These are phyloP conservation scores for Rhizoglyphus robini DNA, from an alignment of 1,140 invertebrate species.

Conservation along the genomic window DNA sequence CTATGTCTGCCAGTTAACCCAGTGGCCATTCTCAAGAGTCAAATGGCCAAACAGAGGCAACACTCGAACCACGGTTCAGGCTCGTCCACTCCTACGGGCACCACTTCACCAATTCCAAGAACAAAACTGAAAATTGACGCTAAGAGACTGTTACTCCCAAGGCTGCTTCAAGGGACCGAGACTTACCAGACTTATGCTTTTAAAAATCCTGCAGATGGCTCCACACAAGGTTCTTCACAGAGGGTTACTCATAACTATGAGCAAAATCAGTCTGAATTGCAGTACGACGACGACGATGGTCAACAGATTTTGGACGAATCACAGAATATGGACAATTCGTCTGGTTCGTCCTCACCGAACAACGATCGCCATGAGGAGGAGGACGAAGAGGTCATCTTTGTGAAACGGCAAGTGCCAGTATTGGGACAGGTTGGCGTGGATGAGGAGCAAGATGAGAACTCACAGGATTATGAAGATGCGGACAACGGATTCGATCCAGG, in stretches of 20 bases:
- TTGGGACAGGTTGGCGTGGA: not conserved
- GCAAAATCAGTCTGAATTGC: not conserved
- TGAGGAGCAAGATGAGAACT: not conserved
- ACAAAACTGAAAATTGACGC: not conserved
- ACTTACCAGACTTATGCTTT: not conserved
- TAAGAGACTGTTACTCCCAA: not conserved
- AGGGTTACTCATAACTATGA: not conserved
- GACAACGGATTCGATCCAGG: not conserved
- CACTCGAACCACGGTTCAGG: not conserved
- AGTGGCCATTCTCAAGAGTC: slow-evolving; percentile 5
- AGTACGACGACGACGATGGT: not conserved
- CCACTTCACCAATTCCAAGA: not conserved
- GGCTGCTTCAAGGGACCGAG: slow-evolving; percentile 3
- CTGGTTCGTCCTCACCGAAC: not conserved
- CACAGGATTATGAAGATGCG: not conserved
- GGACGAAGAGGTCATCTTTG: not conserved
- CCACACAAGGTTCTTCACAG: not conserved
- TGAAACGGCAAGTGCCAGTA: not conserved
- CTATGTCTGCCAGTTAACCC: not conserved
- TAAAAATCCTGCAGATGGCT: not conserved
- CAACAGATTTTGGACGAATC: not conserved
- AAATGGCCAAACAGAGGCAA: not conserved
- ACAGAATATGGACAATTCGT: not conserved
- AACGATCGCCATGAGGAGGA: not conserved
- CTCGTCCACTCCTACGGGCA: not conserved